phyloP scores from a whole-genome alignment of 2,113 vertebrate genomes.

The Anarrhichthys ocellatus region DNA sequence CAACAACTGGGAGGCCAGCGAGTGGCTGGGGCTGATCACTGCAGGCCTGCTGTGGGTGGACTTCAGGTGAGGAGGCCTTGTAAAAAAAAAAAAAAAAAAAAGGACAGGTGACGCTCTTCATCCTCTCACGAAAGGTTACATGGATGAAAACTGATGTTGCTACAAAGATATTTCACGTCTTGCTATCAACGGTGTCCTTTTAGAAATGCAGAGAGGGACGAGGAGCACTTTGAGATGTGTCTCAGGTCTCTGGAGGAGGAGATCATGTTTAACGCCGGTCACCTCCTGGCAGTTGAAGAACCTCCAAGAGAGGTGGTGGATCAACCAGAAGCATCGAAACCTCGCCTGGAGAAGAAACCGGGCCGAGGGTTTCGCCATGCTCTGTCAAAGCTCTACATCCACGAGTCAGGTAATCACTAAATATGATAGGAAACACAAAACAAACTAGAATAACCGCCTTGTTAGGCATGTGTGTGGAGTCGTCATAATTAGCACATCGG shows the following conservation, averaged over 20 bases:
- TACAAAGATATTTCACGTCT: not conserved
- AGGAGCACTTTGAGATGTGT: constrained; percentile 67
- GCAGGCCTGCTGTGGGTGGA: constrained; percentile 69
- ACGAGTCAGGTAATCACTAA: constrained; percentile 47
- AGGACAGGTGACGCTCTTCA: not conserved
- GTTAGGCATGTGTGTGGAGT: not conserved
- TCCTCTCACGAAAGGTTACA: not conserved
- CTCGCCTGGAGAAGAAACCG: constrained; percentile 42
- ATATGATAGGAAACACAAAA: not conserved
- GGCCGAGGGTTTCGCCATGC: constrained; percentile 61
- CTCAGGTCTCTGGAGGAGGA: constrained; percentile 69
- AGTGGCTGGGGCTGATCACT: constrained; percentile 75
- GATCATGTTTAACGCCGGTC: constrained; percentile 65
- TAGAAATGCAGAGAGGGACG: constrained; percentile 54
- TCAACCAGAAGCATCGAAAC: constrained; percentile 7
- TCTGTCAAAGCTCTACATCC: constrained; percentile 55
- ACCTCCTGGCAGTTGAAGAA: constrained; percentile 50
- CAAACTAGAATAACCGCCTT: no score
- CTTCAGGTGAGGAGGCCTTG: constrained; percentile 62
- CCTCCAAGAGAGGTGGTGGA: not conserved
- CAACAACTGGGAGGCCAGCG: constrained; percentile 72
- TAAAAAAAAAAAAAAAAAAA: not conserved
- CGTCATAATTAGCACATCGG: not conserved
- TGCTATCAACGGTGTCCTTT: not conserved
- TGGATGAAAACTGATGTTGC: not conserved